Evolutionary conservation across 2,888 invertebrate species (phyloP).

Genomic region (Calameuta pallipes): DNA sequence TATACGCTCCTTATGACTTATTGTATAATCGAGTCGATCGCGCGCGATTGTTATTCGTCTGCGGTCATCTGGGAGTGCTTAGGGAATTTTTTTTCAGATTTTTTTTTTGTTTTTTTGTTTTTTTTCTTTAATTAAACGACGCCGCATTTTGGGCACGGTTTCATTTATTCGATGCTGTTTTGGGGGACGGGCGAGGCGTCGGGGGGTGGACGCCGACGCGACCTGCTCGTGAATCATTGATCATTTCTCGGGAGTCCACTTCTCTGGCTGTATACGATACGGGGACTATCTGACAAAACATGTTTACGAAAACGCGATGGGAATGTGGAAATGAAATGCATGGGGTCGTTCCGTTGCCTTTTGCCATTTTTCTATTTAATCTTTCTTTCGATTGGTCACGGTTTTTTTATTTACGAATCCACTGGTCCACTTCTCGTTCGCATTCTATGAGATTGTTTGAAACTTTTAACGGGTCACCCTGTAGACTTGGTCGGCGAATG

Average conservation of each 20-base stretch:
- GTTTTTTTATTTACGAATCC: background rate
- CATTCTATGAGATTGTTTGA: background rate
- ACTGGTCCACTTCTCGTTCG: background rate
- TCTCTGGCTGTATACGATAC: background rate
- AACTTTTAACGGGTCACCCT: background rate
- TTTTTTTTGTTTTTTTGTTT: too few relatives aligned
- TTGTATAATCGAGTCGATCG: too few relatives aligned
- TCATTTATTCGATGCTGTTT: background rate
- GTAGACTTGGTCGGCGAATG: slow-evolving; percentile 17
- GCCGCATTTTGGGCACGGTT: background rate
- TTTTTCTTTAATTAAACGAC: too few relatives aligned
- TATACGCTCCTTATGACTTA: too few relatives aligned
- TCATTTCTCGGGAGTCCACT: background rate
- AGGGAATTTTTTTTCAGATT: too few relatives aligned
- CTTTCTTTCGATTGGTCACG: background rate
- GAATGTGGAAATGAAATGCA: background rate
- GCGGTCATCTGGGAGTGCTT: too few relatives aligned
- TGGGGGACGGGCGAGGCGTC: background rate
- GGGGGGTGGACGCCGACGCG: background rate
- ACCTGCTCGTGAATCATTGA: slow-evolving; percentile 5
- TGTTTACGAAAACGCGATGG: slow-evolving; percentile 5
- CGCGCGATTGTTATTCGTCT: too few relatives aligned
- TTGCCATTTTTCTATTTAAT: background rate
- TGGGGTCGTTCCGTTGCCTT: background rate
- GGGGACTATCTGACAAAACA: background rate